phyloP scores from a whole-genome alignment of 1,140 invertebrate species.

The Rhagoletis zephyria region DNA sequence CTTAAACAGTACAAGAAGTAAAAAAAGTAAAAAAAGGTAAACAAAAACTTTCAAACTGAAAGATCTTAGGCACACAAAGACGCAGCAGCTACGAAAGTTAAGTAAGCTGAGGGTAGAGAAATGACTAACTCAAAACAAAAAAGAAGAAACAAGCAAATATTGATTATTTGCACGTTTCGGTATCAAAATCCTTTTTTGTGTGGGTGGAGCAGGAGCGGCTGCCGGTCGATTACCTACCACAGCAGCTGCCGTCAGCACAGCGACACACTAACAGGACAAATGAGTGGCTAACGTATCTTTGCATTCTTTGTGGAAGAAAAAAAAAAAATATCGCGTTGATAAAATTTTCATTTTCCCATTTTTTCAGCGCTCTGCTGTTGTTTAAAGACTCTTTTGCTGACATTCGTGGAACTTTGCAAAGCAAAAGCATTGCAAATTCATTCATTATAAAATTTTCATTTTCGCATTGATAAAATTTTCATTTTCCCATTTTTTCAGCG shows the following conservation, averaged over 20 bases:
- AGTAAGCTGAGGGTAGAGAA: background rate
- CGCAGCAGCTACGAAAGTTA: background rate
- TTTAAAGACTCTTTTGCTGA: background rate
- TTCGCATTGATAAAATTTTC: too few relatives aligned
- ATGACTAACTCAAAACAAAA: background rate
- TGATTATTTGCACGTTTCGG: background rate
- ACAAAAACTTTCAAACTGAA: background rate
- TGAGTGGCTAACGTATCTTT: background rate
- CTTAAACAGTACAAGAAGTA: too few relatives aligned
- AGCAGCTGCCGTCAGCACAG: background rate
- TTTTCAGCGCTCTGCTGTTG: background rate
- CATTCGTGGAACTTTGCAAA: background rate
- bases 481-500: too few relatives aligned
- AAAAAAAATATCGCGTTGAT: background rate
- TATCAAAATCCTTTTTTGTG: background rate
- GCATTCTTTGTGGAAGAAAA: background rate
- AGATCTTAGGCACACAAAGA: background rate
- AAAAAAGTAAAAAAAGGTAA: too few relatives aligned
- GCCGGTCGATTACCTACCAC: background rate
- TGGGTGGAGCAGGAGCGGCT: background rate
- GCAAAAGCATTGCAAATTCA: slow-evolving; percentile 37
- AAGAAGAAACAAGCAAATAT: slow-evolving; percentile 11
- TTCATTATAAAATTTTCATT: slow-evolving; percentile 30
- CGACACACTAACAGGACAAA: background rate
- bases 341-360: background rate